Base-by-base conservation (phyloP, 2,888 invertebrate genomes). In the Dasysyrphus albostriatus region DNA sequence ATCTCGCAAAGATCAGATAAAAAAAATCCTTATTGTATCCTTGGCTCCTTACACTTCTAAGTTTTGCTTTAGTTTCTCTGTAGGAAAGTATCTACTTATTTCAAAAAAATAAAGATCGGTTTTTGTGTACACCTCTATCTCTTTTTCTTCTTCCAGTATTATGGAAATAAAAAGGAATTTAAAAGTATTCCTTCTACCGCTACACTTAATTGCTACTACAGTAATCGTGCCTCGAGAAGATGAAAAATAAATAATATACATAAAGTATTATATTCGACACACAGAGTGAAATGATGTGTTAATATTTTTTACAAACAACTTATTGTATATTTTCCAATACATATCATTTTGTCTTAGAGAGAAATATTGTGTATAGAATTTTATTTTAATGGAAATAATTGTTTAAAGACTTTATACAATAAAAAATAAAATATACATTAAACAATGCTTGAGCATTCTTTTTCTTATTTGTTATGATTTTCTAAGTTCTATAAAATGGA, bases 121-220 rank as follows among this genome's bases (percentile, higher is more conserved):
- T 72, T 72, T 87, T 74, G 81, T 37, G 44, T 76, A 67, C 65
- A 67, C 34, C 42, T 89, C 88, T 89, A 88, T 90, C 89, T 90
- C 89, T 89, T 81, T 91, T 89, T 91, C 90, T 91, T 54, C 82
- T 91, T 91, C 90, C 91, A 91, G 91, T 67, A 69, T 51, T 91
- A 91, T 90, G 90, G 90, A 89, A 91, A 91, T 90, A 91, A 89
- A 91, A 91, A 76, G 63, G 78, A 84, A 69, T 74, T 56, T 44
- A 39, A 67, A 67, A 19, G 67, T 67, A 90, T 81, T 88, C 81
- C 83, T 87, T 49, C 70, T 72, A 61, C 83, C 67, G 73, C 73
- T 85, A 82, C 39, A 54, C 54, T 49, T 8, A 67, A 67, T 73
- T 85, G 78, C 87, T 85, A 87, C 87, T 87, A 83, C 83, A 87